Base-by-base conservation (phyloP, 2,888 invertebrate genomes). In the Dusona sp. region DNA sequence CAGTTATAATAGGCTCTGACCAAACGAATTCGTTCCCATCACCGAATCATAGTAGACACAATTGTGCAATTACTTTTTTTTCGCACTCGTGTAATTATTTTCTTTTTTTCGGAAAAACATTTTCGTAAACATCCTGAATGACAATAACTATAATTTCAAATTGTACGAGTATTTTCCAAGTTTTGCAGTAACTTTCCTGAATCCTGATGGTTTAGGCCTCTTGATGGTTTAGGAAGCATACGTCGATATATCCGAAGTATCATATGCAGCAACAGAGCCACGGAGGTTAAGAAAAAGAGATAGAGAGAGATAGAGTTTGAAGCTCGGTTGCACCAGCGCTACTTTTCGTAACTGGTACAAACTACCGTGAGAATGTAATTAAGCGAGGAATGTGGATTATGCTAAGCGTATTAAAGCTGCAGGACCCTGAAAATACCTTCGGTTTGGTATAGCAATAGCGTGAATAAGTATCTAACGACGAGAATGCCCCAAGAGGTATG, bases 301-400 rank as follows among this genome's bases (percentile, higher is more conserved):
- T 25, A 11, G 16, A 45, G 64, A 57, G 22, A 36, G 36, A 73
- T 36, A 7, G 22, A 45, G 64, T 48, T 80, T 45, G 57, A 70
- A 22, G 22, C 36, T 80, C 70, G 70, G 79, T 51, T 61, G 48
- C 29, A 72, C 38, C 72, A 45, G 48, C 29, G 75, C 38, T 75
- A 45, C 68, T 78, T 68, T 83, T 87, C 74, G 85, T 64, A 84
- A 88, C 83, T 74, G 85, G 89, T 89, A 79, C 85, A 74, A 89
- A 91, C 89, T 90, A 90, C 90, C 88, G 90, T 89, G 90, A 87
- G 91, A 92, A 91, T 92, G 91, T 91, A 92, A 92, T 92, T 92
- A 92, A 91, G 88, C 88, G 84, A 88, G 89, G 92, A 91, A 92
- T 91, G 89, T 90, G 86, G 90, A 90, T 91, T 89, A 91, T 90